Base-by-base conservation (phyloP, 30 jellyfish, hydroid and myxozoan species). In the Mastigias papua region DNA sequence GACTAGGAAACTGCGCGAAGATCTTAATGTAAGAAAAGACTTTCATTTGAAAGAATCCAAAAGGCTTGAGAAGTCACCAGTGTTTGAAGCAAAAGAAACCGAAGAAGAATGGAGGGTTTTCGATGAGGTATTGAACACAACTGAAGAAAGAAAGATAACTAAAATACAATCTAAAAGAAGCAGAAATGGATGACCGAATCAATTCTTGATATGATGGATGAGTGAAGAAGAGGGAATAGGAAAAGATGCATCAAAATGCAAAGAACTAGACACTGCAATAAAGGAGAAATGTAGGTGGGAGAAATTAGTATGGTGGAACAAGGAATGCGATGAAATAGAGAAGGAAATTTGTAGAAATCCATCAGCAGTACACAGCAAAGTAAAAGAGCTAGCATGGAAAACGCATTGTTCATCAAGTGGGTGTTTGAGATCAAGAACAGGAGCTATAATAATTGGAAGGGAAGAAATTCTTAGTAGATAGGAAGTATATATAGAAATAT, bases 401-500 rank as follows among this genome's bases (percentile, higher is more conserved):
- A 42, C 85, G 23, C 37, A 61, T 32, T 80, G 89, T 51, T 61
- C 73, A 73, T 57, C 85, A 28, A 86, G 70, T 73, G 84, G 95
- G 31, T 86, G 95, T 65, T 54, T 86, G 71, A 84, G 34, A 71
- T 30, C 70, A 23, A 86, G 74, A 50, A 77, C 16, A 42, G 87
- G 96, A 30, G 57, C 48, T 26, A 76, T 87, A 54, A 1, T 77
- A 66, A 68, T 70, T 76, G 87, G 72, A 23, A 76, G 35, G 5
- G 73, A 57, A 61, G 61, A 54, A 82, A 54, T 49, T 49, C 86
- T 77, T 25, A 48, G 65, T 28, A 87, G 96, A 78, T 87, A 81
- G 96, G 86, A 76, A 78, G 96, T 73, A 74, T 86, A 27, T 82
- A 86, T 86, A 67, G 84, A 62, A 48, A 27, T 80, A 5, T 21